These are phyloP conservation scores for Luperina nickerlii DNA, from an alignment of 2,888 invertebrate species.

Conservation along the genomic window DNA sequence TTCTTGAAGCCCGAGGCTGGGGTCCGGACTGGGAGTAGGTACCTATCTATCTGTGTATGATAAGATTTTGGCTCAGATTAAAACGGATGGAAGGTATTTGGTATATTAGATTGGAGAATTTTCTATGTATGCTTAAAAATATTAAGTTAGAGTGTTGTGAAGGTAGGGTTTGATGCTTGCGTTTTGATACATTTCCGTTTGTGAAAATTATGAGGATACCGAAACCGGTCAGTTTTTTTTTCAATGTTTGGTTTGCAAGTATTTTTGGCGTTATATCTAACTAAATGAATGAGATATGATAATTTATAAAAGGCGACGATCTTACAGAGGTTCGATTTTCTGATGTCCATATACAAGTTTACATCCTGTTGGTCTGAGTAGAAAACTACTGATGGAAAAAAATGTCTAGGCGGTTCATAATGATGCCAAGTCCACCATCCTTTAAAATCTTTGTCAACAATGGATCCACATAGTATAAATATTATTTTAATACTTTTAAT, in stretches of 20 bases:
- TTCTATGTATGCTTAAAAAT: constrained; percentile 2
- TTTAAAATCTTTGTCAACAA: no score
- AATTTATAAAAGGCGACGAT: background rate
- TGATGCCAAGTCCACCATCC: background rate
- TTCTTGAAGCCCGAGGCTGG: constrained; percentile 79
- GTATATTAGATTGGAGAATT: constrained; percentile 30
- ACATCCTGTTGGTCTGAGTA: background rate
- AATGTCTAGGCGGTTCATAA: background rate
- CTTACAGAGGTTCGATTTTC: background rate
- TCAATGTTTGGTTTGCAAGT: background rate
- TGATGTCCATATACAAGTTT: background rate
- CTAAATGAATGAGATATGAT: background rate
- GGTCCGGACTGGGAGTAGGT: constrained; percentile 61
- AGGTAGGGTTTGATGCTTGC: background rate
- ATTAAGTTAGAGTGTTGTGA: background rate
- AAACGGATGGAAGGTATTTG: constrained; percentile 37
- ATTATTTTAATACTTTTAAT: constrained; percentile 7
- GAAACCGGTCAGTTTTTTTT: background rate
- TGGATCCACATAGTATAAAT: background rate
- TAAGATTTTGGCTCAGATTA: constrained; percentile 65
- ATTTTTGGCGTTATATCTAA: background rate
- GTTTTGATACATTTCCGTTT: background rate
- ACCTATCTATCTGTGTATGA: constrained; percentile 47
- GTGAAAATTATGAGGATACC: background rate
- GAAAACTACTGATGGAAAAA: background rate